Base-by-base conservation (phyloP, 2,888 invertebrate species). In the Drosophila silvestris region DNA sequence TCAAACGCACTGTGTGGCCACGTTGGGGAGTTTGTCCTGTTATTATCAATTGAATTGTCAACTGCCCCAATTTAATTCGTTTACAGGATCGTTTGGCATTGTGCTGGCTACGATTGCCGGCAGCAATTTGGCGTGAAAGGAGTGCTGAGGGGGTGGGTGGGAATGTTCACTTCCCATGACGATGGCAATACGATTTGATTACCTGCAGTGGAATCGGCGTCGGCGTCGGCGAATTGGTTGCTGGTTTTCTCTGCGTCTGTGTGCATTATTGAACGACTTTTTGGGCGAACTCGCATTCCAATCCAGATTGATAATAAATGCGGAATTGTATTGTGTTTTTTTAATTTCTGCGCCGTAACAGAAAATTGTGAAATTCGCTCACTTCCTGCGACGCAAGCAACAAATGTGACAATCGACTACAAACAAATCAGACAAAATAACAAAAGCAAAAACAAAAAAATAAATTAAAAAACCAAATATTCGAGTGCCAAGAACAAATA, bases 161-260 rank as follows among this genome's bases (percentile, higher is more conserved):
- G 41, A 5, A 3, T 9, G 19, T 28, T 37, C 30, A 35, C 19
- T 28, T 10, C 16, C 16, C 22, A 6, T 9, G 28, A 30, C 28
- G 30, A 30, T 47, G 71, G 50, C 39, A 39, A 58, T 51, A 71
- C 82, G 53, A 84, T 84, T 78, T 67, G 85, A 81, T 81, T 84
- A 74, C 70, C 82, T 66, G 30, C 58, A 68, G 52, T 39, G 53
- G 50, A 71, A 71, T 70, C 70, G 62, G 59, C 57, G 30, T 33
- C 12, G 33, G 14, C 14, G 35, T 39, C 10, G 28, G 47, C 9
- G 5, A 28, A 32, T 32, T 33, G 30, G 51, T 12, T 30, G 41
- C 35, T 54, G 35, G 30, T 51, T 41, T 30, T 35, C 44, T 41
- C 39, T 65, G 14, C 1, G 35, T 14, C 33, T 64, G 35, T 67